Evolutionary conservation across 2,888 invertebrate species (phyloP).

Genomic region (Terebella lapidaria): DNA sequence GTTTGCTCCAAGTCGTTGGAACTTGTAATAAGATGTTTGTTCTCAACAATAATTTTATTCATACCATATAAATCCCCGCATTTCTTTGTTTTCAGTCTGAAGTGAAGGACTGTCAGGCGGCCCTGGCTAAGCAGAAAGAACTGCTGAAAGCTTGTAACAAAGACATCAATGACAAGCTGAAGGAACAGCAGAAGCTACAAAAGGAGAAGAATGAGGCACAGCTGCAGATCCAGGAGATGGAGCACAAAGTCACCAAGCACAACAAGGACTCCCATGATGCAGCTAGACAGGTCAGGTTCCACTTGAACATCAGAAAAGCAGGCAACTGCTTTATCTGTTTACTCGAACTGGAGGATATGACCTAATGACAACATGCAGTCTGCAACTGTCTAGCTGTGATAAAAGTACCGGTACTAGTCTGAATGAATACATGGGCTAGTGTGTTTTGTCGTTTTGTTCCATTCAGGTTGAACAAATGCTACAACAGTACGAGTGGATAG

Average conservation of each 20-base stretch:
- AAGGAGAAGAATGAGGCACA: slow-evolving; percentile 40
- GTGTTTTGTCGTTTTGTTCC: too few species aligned
- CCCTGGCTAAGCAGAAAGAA: slow-evolving; percentile 45
- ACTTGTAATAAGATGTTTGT: too few species aligned
- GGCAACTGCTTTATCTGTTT: too few species aligned
- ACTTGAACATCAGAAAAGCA: too few species aligned
- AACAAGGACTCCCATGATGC: slow-evolving; percentile 61
- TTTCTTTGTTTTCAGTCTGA: slow-evolving; percentile 26
- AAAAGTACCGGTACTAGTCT: too few species aligned
- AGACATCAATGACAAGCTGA: slow-evolving; percentile 40
- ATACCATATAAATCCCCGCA: background rate
- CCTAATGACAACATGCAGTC: too few species aligned
- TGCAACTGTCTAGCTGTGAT: too few species aligned
- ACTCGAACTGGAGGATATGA: too few species aligned
- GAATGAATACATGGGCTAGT: too few species aligned
- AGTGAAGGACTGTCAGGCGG: slow-evolving; percentile 42
- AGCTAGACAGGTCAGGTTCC: slow-evolving; percentile 55
- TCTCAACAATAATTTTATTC: background rate
- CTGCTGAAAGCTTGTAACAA: slow-evolving; percentile 44
- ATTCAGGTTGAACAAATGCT: slow-evolving; percentile 44
- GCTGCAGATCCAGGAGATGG: slow-evolving; percentile 53
- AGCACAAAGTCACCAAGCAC: slow-evolving; percentile 53
- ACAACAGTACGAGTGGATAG: slow-evolving; percentile 65
- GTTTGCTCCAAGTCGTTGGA: background rate
- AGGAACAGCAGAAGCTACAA: slow-evolving; percentile 35